phyloP scores from a whole-genome alignment of 2,113 vertebrate genomes.

The Alces alces region DNA sequence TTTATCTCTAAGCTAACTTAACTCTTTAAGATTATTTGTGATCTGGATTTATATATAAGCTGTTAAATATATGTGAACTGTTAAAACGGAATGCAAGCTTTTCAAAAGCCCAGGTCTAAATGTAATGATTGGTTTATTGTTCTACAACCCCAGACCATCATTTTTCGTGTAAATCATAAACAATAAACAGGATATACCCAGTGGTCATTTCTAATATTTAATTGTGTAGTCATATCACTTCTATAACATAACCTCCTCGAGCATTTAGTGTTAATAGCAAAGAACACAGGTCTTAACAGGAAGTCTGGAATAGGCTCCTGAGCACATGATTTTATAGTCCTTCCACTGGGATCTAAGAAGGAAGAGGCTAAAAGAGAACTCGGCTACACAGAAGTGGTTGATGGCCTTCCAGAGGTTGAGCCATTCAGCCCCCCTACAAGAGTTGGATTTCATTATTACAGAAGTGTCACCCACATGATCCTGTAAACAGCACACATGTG shows the following conservation, averaged over 20 bases:
- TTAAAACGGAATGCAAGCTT: slow-evolving; percentile 71
- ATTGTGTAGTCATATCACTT: slow-evolving; percentile 47
- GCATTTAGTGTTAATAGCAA: neutral
- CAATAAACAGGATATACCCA: slow-evolving; percentile 72
- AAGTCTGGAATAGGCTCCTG: neutral
- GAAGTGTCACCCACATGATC: neutral
- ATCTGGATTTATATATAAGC: slow-evolving; percentile 69
- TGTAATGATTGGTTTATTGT: slow-evolving; percentile 72
- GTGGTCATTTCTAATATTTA: slow-evolving; percentile 72
- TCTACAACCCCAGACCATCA: slow-evolving; percentile 48
- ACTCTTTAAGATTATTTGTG: slow-evolving; percentile 70
- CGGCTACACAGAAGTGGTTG: neutral
- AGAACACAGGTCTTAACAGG: neutral
- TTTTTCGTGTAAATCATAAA: slow-evolving; percentile 71
- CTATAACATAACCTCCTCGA: neutral
- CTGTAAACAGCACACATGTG: neutral
- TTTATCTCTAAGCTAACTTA: slow-evolving; percentile 65
- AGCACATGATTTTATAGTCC: neutral
- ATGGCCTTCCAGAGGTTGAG: neutral
- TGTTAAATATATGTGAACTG: slow-evolving; percentile 70
- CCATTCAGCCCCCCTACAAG: neutral
- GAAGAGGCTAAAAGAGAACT: neutral
- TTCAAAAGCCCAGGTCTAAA: slow-evolving; percentile 68
- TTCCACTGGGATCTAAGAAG: neutral
- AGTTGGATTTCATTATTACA: neutral